Percentiles rank a stretch among this genome's conserved stretches.
These are phyloP conservation scores for Falcaria lacertinaria DNA, from an alignment of 2,888 invertebrate species.

Conservation along the genomic window DNA sequence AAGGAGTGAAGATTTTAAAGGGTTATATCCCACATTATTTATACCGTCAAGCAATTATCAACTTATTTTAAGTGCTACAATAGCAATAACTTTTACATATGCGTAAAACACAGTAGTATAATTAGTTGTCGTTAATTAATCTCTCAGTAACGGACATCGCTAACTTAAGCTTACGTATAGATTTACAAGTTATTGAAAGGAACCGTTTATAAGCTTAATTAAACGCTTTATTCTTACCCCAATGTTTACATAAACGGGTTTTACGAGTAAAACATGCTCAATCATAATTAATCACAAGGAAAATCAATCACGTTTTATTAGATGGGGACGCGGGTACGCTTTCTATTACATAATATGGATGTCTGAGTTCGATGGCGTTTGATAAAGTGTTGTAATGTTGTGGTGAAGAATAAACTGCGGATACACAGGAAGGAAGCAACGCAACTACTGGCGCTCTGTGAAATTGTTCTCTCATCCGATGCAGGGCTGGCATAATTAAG, in stretches of 20 bases:
- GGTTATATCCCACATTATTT: no score
- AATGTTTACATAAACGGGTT: not conserved
- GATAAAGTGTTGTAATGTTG: slow-evolving; percentile 24
- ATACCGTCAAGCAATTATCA: no score
- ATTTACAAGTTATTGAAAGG: not conserved
- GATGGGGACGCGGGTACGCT: not conserved
- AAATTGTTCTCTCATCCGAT: slow-evolving; percentile 31
- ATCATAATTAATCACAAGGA: not conserved
- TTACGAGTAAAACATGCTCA: not conserved
- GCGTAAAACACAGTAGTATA: no score
- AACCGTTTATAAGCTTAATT: not conserved
- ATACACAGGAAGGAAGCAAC: slow-evolving; percentile 30
- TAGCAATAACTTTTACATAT: no score
- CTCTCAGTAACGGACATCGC: not conserved
- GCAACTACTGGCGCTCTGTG: slow-evolving; percentile 22
- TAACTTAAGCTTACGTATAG: not conserved
- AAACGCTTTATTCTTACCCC: not conserved
- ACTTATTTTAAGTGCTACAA: no score
- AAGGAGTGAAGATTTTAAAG: no score
- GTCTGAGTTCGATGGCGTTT: slow-evolving; percentile 14
- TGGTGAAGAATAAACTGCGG: slow-evolving; percentile 21
- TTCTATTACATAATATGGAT: slow-evolving; percentile 1
- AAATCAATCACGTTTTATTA: not conserved
- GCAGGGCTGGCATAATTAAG: slow-evolving; percentile 26
- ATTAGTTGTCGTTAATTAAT: no score